Conservation (phyloP, 2,113 vertebrate species). For the Enhydra lutris region DNA sequence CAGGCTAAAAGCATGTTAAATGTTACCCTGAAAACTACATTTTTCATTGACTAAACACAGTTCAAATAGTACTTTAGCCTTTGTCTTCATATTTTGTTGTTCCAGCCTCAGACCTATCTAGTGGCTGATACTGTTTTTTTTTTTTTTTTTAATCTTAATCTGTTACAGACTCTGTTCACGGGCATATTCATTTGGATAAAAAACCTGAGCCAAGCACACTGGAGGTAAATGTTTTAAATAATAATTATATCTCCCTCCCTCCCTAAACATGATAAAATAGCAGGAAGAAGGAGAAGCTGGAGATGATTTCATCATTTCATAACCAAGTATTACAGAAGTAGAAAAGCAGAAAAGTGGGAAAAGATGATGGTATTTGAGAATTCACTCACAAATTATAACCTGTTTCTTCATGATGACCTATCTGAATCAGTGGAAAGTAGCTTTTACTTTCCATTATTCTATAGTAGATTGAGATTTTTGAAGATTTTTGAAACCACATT, state of each 20-base stretch:
- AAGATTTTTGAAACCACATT: background rate
- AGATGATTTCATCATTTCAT: background rate
- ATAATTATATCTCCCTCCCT: background rate
- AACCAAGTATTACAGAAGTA: background rate
- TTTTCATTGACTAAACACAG: background rate
- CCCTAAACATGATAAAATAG: background rate
- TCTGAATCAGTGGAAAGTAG: background rate
- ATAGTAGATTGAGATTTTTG: background rate
- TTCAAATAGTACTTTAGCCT: background rate
- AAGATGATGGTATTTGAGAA: background rate
- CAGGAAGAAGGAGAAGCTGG: background rate
- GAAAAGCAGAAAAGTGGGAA: background rate
- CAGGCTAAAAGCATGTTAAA: background rate
- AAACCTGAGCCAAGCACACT: slow-evolving; percentile 82
- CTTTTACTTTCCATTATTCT: background rate
- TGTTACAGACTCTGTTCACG: slow-evolving; percentile 81
- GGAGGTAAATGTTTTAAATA: slow-evolving; percentile 78
- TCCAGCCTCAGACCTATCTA: background rate
- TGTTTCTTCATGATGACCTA: background rate
- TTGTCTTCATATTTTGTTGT: slow-evolving; percentile 1
- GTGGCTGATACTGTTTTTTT: background rate
- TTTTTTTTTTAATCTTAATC: slow-evolving; percentile 69
- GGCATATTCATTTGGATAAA: slow-evolving; percentile 80
- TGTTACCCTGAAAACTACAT: background rate
- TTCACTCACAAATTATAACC: background rate